phyloP scores from a whole-genome alignment of 2,113 vertebrate species.

The Psettodes erumei region DNA sequence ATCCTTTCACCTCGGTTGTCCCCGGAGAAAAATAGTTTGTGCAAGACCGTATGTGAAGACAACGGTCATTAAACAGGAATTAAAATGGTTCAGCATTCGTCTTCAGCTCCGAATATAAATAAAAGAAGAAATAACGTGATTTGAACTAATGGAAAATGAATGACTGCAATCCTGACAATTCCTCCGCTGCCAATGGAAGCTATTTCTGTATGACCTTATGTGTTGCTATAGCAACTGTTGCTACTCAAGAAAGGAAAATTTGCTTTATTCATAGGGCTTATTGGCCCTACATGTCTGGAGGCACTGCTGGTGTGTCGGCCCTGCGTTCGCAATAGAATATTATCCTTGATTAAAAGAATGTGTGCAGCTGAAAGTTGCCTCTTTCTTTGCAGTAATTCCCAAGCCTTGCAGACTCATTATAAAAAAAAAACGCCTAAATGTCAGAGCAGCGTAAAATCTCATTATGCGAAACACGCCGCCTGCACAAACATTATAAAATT shows the following conservation, averaged over 20 bases:
- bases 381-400: neutral
- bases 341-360: conserved; percentile 3
- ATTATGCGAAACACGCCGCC: neutral
- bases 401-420: neutral
- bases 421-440: neutral
- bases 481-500: neutral
- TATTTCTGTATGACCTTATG: conserved; percentile 76
- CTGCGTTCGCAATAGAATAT: neutral
- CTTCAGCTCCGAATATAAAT: conserved; percentile 9
- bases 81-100: conserved; percentile 1
- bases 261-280: conserved; percentile 65
- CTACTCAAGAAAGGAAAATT: conserved; percentile 66
- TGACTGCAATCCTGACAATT: conserved; percentile 40
- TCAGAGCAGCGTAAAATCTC: neutral
- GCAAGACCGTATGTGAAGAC: no score
- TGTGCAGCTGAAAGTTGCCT: neutral
- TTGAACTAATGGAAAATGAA: conserved; percentile 44
- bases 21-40: no score
- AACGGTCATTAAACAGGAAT: no score
- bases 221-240: conserved; percentile 84
- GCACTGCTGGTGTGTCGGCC: conserved; percentile 6
- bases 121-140: conserved; percentile 15
- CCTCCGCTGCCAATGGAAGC: conserved; percentile 68
- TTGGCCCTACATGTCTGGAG: conserved; percentile 55
- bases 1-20: no score